Conservation (phyloP, 2,888 invertebrate genomes). For the Drosophila tanythrix region DNA sequence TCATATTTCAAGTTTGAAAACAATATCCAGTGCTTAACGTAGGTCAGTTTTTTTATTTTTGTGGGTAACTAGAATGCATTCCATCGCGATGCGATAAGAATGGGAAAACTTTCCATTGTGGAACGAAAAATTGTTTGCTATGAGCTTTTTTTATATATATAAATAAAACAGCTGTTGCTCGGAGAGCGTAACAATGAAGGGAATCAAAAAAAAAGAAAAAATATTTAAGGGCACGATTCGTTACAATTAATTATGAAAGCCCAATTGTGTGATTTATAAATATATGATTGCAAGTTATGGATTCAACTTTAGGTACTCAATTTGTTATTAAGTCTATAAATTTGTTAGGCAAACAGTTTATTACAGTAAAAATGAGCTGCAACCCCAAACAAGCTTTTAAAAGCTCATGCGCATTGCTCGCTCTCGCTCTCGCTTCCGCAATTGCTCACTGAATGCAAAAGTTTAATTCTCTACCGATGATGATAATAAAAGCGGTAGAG, state of each 20-base stretch:
- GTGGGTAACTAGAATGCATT: slow-evolving; percentile 19
- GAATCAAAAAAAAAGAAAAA: background rate
- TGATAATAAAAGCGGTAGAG: slow-evolving; percentile 11
- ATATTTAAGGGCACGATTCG: background rate
- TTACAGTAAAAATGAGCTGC: background rate
- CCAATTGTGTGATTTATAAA: background rate
- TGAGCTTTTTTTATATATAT: slow-evolving; percentile 1
- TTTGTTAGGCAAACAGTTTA: background rate
- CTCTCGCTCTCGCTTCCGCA: slow-evolving; percentile 16
- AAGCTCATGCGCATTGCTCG: slow-evolving; percentile 35
- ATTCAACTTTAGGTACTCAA: background rate
- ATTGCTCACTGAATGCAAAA: slow-evolving; percentile 27
- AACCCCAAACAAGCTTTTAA: slow-evolving; percentile 1
- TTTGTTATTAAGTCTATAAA: background rate
- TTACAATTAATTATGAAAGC: slow-evolving; percentile 1
- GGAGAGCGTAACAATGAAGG: background rate
- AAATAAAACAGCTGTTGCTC: slow-evolving; percentile 19
- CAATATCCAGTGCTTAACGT: slow-evolving; percentile 42
- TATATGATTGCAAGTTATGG: slow-evolving; percentile 4
- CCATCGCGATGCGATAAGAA: slow-evolving; percentile 39
- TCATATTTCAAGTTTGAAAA: slow-evolving; percentile 16
- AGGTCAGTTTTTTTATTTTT: slow-evolving; percentile 56
- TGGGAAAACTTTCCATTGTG: slow-evolving; percentile 60
- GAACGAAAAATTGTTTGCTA: background rate
- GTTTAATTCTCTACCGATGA: slow-evolving; percentile 20